Evolutionary conservation across 2,888 invertebrate genomes (phyloP).

Genomic region (Drosophila mimetica): DNA sequence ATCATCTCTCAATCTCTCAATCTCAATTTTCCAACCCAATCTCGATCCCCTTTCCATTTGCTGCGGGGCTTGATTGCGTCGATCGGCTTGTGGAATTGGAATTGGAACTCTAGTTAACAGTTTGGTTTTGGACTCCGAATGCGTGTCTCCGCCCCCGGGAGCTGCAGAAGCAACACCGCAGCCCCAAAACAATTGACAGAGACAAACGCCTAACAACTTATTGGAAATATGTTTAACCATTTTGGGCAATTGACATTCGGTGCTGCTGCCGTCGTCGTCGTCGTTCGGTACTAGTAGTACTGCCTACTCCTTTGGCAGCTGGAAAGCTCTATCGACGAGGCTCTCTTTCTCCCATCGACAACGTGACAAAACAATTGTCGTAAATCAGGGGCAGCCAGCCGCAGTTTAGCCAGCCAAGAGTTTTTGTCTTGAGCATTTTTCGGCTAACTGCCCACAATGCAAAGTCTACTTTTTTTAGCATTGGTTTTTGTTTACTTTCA

Average conservation of each 20-base stretch:
- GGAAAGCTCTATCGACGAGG: not conserved
- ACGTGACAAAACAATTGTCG: conserved; percentile 80
- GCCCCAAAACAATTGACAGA: conserved; percentile 43
- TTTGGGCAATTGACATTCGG: conserved; percentile 77
- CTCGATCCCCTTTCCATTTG: conserved; percentile 20
- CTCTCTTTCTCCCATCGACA: conserved; percentile 49
- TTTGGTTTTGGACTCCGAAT: conserved; percentile 17
- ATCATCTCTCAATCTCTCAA: conserved; percentile 31
- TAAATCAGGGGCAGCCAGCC: conserved; percentile 65
- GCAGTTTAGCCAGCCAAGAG: conserved; percentile 31
- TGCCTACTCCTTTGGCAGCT: not conserved
- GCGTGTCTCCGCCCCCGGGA: conserved; percentile 29
- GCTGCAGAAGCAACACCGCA: not conserved
- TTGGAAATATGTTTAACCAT: conserved; percentile 79
- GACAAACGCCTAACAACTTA: conserved; percentile 77
- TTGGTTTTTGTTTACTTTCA: conserved; percentile 59
- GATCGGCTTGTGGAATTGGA: conserved; percentile 12
- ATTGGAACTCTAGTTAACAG: conserved; percentile 34
- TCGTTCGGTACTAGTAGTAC: not conserved
- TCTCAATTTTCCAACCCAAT: not conserved
- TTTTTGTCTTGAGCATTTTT: conserved; percentile 34
- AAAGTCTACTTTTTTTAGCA: conserved; percentile 19
- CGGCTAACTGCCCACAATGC: conserved; percentile 61
- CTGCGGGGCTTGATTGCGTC: conserved; percentile 32
- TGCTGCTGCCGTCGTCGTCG: conserved; percentile 54